Conservation (phyloP, 2,888 invertebrate species). For the Alloscopus bannaensis region DNA sequence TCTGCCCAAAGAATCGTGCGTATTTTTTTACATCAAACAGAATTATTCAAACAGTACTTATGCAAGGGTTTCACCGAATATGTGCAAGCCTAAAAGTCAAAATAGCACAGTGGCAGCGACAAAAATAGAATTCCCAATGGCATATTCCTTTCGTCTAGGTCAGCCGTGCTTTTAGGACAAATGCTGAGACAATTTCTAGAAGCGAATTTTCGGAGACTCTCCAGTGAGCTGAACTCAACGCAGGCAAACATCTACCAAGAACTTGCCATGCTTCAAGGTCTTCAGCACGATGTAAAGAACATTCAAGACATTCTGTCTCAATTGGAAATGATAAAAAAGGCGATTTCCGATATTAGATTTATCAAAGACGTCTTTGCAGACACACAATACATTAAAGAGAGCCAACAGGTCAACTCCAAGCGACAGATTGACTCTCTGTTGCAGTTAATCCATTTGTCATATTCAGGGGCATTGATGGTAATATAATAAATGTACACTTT, state of each 20-base stretch:
- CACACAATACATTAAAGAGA: constrained; percentile 59
- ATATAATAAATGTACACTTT: background rate
- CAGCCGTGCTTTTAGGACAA: constrained; percentile 58
- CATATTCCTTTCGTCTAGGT: constrained; percentile 22
- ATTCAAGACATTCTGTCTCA: constrained; percentile 41
- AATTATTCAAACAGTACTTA: background rate
- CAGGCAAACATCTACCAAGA: constrained; percentile 58
- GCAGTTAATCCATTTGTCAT: constrained; percentile 47
- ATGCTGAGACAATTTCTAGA: constrained; percentile 59
- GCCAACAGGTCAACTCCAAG: constrained; percentile 42
- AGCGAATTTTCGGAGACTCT: constrained; percentile 53
- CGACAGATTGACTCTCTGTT: constrained; percentile 44
- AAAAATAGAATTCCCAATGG: background rate
- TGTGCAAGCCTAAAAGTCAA: no score
- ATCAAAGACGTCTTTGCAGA: constrained; percentile 53
- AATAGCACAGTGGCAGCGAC: no score
- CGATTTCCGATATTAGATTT: constrained; percentile 41
- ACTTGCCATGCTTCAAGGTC: constrained; percentile 49
- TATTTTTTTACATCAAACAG: background rate
- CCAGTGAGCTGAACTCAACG: constrained; percentile 44
- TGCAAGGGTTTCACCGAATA: no score
- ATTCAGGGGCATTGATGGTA: constrained; percentile 53
- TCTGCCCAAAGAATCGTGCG: constrained; percentile 52
- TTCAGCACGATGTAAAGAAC: constrained; percentile 51
- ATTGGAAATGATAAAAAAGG: constrained; percentile 38